These are phyloP conservation scores for Oscarella lobularis DNA, from an alignment of 37 sponge, comb jelly and placozoan genomes.

Conservation along the genomic window DNA sequence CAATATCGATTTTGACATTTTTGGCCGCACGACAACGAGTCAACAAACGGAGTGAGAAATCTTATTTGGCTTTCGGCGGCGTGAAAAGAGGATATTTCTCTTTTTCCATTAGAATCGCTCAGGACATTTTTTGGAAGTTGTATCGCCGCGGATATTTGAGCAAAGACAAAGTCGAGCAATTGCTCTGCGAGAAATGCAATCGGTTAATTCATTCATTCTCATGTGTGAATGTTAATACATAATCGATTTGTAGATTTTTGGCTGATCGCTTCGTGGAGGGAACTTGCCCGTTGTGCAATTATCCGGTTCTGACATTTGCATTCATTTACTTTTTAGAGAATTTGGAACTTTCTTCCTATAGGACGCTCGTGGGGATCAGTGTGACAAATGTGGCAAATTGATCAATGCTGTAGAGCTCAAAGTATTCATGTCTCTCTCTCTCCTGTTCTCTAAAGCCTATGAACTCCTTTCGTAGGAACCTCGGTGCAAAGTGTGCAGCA, in stretches of 20 bases:
- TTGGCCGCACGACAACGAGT: slow-evolving; percentile 82
- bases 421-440: slow-evolving; percentile 9
- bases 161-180: slow-evolving; percentile 82
- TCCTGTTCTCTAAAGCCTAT: background rate
- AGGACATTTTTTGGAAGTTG: slow-evolving; percentile 93
- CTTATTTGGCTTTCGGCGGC: no score
- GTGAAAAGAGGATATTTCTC: no score
- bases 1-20: slow-evolving; percentile 85
- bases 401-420: slow-evolving; percentile 92
- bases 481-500: slow-evolving; percentile 74
- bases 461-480: slow-evolving; percentile 24
- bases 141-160: slow-evolving; percentile 54
- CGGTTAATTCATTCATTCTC: slow-evolving; percentile 22
- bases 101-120: slow-evolving; percentile 92
- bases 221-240: no score
- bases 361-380: slow-evolving; percentile 97
- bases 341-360: slow-evolving; percentile 15
- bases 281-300: slow-evolving; percentile 49
- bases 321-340: background rate
- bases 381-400: slow-evolving; percentile 94
- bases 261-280: slow-evolving; percentile 98
- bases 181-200: slow-evolving; percentile 65
- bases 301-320: background rate
- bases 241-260: slow-evolving; percentile 74
- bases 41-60: slow-evolving; percentile 84